Conservation (phyloP, 2,888 invertebrate species). For the Eledona agricola region DNA sequence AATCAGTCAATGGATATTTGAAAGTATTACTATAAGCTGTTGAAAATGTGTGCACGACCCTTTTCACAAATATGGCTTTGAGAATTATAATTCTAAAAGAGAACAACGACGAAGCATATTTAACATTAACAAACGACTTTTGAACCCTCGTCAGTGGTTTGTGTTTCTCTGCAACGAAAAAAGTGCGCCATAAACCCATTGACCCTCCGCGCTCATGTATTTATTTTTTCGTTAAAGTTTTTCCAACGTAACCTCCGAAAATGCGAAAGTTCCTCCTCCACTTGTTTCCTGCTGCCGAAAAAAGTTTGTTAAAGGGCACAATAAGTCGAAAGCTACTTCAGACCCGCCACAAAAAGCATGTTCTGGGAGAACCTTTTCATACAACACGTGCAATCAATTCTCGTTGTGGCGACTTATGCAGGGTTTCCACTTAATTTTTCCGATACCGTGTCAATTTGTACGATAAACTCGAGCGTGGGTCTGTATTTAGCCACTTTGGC, state of each 20-base stretch:
- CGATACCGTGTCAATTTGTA: constrained; percentile 23
- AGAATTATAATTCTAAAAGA: no score
- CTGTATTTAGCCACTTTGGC: constrained; percentile 33
- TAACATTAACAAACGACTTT: constrained; percentile 19
- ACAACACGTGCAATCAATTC: constrained; percentile 28
- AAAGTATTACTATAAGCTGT: no score
- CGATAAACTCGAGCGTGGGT: constrained; percentile 31
- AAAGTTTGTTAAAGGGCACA: constrained; percentile 41
- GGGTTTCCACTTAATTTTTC: constrained; percentile 20
- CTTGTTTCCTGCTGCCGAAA: constrained; percentile 31
- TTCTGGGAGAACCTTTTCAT: constrained; percentile 20
- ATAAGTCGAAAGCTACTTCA: constrained; percentile 43
- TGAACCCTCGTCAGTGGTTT: constrained; percentile 19
- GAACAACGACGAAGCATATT: no score
- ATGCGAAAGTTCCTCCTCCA: constrained; percentile 25
- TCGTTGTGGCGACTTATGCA: constrained; percentile 21
- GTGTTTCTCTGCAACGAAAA: not conserved
- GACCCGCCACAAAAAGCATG: constrained; percentile 39
- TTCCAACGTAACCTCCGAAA: constrained; percentile 17
- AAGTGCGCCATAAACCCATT: no score
- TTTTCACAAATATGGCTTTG: no score
- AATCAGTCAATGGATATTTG: no score
- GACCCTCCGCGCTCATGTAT: no score
- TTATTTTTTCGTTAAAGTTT: constrained; percentile 26
- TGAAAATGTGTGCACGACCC: no score